Evolutionary conservation across 2,797 vertebrate genomes (phyloP).

Genomic region (Argya squamiceps): DNA sequence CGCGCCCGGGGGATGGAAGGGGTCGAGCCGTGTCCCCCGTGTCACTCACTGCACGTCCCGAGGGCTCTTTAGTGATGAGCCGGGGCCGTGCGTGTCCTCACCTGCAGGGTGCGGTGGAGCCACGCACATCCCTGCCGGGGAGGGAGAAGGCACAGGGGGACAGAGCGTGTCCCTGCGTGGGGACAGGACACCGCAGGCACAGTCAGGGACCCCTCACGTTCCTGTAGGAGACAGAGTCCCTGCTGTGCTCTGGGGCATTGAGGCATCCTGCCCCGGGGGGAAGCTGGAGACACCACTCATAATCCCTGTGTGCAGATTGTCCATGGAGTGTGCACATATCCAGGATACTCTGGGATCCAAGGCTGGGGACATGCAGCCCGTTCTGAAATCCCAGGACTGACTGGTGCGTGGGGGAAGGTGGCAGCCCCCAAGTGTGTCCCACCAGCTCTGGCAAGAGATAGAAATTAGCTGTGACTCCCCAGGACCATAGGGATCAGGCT

Average conservation of each 20-base stretch:
- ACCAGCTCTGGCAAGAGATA: background rate
- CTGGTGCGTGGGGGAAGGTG: background rate
- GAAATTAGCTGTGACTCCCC: background rate
- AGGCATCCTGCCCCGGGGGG: background rate
- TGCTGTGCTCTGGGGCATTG: background rate
- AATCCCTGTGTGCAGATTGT: background rate
- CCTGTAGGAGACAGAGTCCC: background rate
- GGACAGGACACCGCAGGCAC: background rate
- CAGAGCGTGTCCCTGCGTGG: background rate
- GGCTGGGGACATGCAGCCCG: background rate
- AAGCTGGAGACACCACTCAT: fast-evolving
- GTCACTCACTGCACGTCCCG: background rate
- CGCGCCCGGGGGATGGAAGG: background rate
- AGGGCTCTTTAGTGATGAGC: background rate
- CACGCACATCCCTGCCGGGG: background rate
- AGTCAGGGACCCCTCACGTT: too few relatives aligned
- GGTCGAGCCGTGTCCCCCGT: fast-evolving
- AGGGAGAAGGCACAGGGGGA: background rate
- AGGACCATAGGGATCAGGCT: background rate
- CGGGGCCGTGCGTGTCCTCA: background rate
- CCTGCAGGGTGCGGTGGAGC: background rate
- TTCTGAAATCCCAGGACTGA: background rate
- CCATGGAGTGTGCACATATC: fast-evolving
- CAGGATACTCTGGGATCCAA: background rate
- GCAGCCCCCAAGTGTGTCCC: background rate